Base-by-base conservation (phyloP, 2,888 invertebrate species). In the Drosophila aldrichi region DNA sequence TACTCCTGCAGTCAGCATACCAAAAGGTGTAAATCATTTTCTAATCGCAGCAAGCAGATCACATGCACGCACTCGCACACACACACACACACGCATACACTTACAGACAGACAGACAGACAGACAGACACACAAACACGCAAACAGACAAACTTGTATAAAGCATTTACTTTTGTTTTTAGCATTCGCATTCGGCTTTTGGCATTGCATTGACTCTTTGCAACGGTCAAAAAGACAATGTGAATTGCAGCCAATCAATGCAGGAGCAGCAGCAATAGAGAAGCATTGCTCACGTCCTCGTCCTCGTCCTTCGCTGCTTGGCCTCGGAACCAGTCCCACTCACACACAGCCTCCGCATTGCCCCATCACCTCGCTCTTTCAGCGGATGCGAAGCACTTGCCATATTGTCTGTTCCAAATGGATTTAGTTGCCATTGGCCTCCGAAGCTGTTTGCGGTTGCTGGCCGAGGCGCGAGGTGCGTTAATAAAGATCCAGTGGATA, bases 21-120 rank as follows among this genome's bases (percentile, higher is more conserved):
- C 66, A 65, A 82, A 71, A 87, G 84, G 81, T 82, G 81, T 87
- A 87, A 82, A 82, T 84, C 81, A 82, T 84, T 86, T 87, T 78
- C 84, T 86, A 83, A 81, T 86, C 87, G 83, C 67, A 77, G 64
- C 77, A 83, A 86, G 58, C 81, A 80, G 86, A 81, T 81, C 81
- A 81, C 86, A 81, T 60, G 56, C 73, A 77, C 82, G 67, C 41
- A 63, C 64, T 49, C 51, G 41, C 57, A 20, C 52, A 36, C 54
- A 29, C 46, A 41, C 52, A 58, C 32, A 59, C 34, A 41, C 18
- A 49, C 18, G 55, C 29, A 46, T 20, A n/a, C n/a, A n/a, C n/a
- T n/a, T n/a, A n/a, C n/a, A n/a, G n/a, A n/a, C n/a, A 22, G 41
- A 44, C 12, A 57, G 16, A 57, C 25, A 38, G 29, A 46, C 10